Conservation (phyloP, 2,888 invertebrate genomes). For the Trachelus iudaicus region DNA sequence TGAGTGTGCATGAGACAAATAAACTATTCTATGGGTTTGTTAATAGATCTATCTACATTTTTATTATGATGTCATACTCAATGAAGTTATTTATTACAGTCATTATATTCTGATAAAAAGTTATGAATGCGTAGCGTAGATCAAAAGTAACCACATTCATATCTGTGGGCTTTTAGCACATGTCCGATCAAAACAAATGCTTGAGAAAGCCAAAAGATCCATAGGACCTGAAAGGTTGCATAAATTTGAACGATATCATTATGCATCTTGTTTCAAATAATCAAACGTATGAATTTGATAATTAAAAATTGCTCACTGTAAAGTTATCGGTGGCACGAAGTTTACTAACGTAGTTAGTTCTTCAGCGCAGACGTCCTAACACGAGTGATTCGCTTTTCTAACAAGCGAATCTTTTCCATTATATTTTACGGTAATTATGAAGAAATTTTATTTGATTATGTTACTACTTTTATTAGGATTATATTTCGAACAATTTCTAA, state of each 20-base stretch:
- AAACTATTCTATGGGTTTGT: not conserved
- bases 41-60: slow-evolving; percentile 7
- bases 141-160: not conserved
- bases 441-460: not conserved
- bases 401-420: slow-evolving; percentile 15
- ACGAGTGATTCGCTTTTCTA: slow-evolving; percentile 18
- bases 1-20: not conserved
- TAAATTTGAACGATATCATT: not conserved
- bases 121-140: not conserved
- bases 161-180: not conserved
- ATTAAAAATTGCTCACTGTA: not conserved
- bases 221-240: not conserved
- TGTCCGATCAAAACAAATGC: slow-evolving; percentile 3
- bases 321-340: not conserved
- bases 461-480: not conserved
- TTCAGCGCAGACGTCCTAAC: slow-evolving; percentile 28
- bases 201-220: not conserved
- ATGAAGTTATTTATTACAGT: not conserved
- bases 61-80: not conserved
- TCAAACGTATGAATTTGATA: not conserved
- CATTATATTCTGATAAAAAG: not conserved
- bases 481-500: not conserved
- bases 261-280: not conserved
- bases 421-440: slow-evolving; percentile 33
- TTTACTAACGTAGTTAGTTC: slow-evolving; percentile 34